Base-by-base conservation (phyloP, 2,113 vertebrate genomes). In the Rostratula benghalensis region DNA sequence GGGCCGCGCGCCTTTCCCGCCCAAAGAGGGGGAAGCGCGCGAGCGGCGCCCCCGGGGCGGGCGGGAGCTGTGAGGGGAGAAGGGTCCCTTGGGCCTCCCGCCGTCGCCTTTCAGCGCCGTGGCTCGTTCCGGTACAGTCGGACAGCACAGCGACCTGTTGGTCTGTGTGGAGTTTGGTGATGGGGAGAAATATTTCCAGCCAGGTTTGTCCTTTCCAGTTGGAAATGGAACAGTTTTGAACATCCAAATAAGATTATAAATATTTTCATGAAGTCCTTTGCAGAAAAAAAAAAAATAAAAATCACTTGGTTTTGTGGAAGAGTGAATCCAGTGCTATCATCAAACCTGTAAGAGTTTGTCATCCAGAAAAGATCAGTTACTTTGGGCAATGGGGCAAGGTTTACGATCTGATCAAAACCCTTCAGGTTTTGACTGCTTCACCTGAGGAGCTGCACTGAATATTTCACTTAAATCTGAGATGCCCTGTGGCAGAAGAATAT, bases 21-120 rank as follows among this genome's bases (percentile, higher is more conserved):
- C 83, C 8, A 61, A 77, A 75, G 2, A 5, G 11, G 10, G 8
- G 1, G 24, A 7, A 10, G 75, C 4, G 70, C 60, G 89, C 39
- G 87, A 13, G 53, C 9, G 4, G 12, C 0, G 2, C n/a, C n/a
- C n/a, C n/a, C n/a, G n/a, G n/a, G 83, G 3, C 0, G 46, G 5
- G 23, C 0, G 0, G 3, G 0, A 0, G 13, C 7, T 3, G 24
- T 54, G 87, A 41, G 91, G 75, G 22, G 61, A 5, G 0, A 0
- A 0, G n/a, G 12, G 33, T 2, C 10, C 5, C 2, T 7, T n/a
- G 31, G 0, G 22, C 48, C 13, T 6, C 8, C 9, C 10, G 28
- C 46, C 0, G 25, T 21, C 21, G 1, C 46, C 11, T 43, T 39
- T 5, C 3, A 8, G 33, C 20, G 8, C 21, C 10, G 0, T 0